Evolutionary conservation across 2,113 vertebrate species (phyloP), one percentile per base, ranked within the genome.

Genomic region (Acinonyx jubatus): DNA sequence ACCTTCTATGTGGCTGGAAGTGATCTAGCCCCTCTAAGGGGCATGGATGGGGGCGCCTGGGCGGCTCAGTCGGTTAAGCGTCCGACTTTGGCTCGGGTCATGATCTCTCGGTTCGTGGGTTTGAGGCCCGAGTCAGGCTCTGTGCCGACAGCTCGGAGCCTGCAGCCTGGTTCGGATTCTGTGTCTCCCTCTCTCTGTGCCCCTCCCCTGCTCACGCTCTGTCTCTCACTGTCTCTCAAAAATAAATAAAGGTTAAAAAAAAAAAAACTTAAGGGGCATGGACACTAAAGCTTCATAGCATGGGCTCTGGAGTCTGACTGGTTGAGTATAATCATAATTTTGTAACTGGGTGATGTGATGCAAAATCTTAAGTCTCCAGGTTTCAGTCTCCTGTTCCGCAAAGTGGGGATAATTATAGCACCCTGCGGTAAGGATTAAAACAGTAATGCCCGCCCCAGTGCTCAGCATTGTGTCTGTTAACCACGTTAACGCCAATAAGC

Each of bases 121-220:
- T 1, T 0, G 45, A 45, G 1, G 0, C 45, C 45, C 45, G 1
- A 7, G 7, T 0, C 45, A 0, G 45, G 7, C 45, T 45, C 45
- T 45, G 45, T 45, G 45, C 45, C 7, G 1, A 45, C 45, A 45
- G 45, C 45, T 45, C 45, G 45, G 45, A 45, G 1, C 45, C 45
- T 45, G 45, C 7, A 45, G 45, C 1, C 45, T 45, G 45, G 45
- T 45, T 45, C 45, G 7, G 45, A 45, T 8, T 45, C 45, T 45
- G 45, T 45, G 7, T 45, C 45, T 45, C 7, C 45, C 1, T 45
- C 45, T 45, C 45, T 45, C 1, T 45, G 7, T 45, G 45, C 1
- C 45, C 45, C 45, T 45, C 45, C 1, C 41, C 45, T 45, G 45
- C 45, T 45, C 45, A 45, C 1, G 1, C 45, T 45, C 45, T 45